Percentiles rank a stretch among this genome's conserved stretches.
Conservation (phyloP, 2,797 vertebrate species). For the Smutsia gigantea region DNA sequence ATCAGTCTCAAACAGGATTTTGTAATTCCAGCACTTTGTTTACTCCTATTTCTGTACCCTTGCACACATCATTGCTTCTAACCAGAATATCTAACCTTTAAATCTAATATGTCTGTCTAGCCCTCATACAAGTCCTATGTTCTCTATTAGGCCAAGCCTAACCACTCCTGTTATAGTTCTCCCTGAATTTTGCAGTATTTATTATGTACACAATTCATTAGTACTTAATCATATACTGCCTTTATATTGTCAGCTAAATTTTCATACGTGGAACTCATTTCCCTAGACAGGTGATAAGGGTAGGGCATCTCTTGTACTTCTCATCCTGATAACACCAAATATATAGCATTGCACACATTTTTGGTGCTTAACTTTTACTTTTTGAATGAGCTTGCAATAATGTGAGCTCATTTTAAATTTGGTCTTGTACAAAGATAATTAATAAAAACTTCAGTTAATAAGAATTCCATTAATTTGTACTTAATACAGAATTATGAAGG, state of each 20-base stretch:
- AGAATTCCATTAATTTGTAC: slow-evolving; percentile 27
- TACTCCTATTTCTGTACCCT: neutral
- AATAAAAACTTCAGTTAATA: slow-evolving; percentile 22
- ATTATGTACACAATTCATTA: neutral
- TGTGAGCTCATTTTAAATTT: slow-evolving; percentile 17
- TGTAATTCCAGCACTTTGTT: slow-evolving; percentile 1
- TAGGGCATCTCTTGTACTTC: neutral
- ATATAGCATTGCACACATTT: neutral
- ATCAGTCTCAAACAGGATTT: neutral
- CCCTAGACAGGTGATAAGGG: neutral
- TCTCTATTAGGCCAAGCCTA: slow-evolving; percentile 9
- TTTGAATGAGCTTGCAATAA: slow-evolving; percentile 37
- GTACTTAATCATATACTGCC: slow-evolving; percentile 1
- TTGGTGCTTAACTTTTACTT: slow-evolving; percentile 33
- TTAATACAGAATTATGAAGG: slow-evolving; percentile 38
- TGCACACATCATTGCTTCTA: neutral
- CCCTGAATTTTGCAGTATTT: slow-evolving; percentile 25
- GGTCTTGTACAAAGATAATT: neutral
- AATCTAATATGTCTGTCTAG: slow-evolving; percentile 3
- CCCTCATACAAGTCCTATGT: neutral
- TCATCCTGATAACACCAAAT: slow-evolving; percentile 12
- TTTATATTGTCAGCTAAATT: slow-evolving; percentile 1
- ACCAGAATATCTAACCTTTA: neutral
- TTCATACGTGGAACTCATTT: slow-evolving; percentile 35
- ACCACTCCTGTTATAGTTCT: neutral